Percentiles rank a stretch among this genome's conserved stretches.
Evolutionary conservation across 2,888 invertebrate species (phyloP).

Genomic region (Parthenolecanium corni): DNA sequence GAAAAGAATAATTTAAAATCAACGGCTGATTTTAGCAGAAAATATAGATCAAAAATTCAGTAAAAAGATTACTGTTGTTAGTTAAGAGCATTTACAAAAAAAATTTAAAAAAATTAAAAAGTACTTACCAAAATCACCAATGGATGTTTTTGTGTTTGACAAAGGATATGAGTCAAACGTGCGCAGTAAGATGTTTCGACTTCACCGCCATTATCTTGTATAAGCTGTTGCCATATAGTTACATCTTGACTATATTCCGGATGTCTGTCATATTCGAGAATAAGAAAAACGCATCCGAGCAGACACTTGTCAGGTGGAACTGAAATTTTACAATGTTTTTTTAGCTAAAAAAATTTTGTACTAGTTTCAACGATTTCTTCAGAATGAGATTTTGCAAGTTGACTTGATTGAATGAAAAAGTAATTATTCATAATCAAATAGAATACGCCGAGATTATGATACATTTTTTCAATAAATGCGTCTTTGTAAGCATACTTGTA

Average conservation of each 20-base stretch:
- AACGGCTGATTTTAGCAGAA: too few species aligned
- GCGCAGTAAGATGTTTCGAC: constrained; percentile 73
- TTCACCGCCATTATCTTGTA: constrained; percentile 74
- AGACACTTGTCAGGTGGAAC: constrained; percentile 79
- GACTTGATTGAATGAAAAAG: neutral
- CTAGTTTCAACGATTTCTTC: neutral
- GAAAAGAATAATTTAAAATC: too few species aligned
- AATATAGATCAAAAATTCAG: too few species aligned
- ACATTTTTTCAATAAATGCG: too few species aligned
- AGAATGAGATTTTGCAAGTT: neutral
- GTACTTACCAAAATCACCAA: constrained; percentile 69
- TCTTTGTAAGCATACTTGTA: too few species aligned
- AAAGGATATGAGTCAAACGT: constrained; percentile 82
- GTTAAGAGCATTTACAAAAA: too few species aligned
- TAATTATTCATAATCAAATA: too few species aligned
- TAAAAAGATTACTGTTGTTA: too few species aligned
- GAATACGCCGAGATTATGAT: too few species aligned
- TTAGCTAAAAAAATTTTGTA: constrained; percentile 12
- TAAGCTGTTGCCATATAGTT: constrained; percentile 54
- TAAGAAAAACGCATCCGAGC: constrained; percentile 84
- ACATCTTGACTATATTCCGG: constrained; percentile 47
- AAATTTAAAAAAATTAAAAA: too few species aligned
- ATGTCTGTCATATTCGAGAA: constrained; percentile 69
- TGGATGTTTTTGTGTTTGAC: constrained; percentile 80
- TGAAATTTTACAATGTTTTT: too few species aligned